These are phyloP conservation scores for Otis tarda DNA, from an alignment of 2,113 vertebrate genomes.

Conservation along the genomic window DNA sequence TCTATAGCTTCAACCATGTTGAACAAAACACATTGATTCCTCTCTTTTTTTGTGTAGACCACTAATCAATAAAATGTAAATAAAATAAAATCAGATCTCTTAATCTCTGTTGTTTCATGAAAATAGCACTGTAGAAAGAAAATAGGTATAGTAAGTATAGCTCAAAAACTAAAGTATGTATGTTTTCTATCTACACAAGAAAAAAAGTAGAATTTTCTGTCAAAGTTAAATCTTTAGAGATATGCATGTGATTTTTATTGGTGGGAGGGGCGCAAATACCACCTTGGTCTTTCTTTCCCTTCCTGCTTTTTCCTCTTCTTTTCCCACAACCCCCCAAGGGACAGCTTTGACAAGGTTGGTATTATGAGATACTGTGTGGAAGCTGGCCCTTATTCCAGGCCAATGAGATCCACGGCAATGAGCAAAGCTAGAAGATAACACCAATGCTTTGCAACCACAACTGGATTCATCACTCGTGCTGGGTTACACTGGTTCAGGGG, in stretches of 20 bases:
- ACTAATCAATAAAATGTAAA: conserved; percentile 13
- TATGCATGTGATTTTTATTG: not conserved
- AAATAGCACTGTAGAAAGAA: not conserved
- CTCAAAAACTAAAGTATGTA: not conserved
- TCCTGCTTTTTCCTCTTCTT: not conserved
- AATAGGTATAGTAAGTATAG: not conserved
- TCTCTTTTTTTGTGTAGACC: not conserved
- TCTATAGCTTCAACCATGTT: not conserved
- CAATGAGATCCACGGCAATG: not conserved
- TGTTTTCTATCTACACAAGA: not conserved
- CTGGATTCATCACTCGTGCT: not conserved
- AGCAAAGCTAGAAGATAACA: not conserved
- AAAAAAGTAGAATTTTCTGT: not conserved
- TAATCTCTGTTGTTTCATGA: not conserved
- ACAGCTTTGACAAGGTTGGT: not conserved
- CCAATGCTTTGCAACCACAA: not conserved
- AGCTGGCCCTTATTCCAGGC: not conserved
- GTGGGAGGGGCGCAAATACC: fast-evolving
- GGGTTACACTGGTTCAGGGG: fast-evolving
- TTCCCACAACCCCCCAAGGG: not conserved
- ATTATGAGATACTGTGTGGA: not conserved
- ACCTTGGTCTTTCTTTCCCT: not conserved
- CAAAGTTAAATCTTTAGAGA: not conserved
- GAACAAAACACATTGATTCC: not conserved
- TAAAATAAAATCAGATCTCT: not conserved